Conservation (phyloP, 2,888 invertebrate genomes). For the Diarsia dahlii region DNA sequence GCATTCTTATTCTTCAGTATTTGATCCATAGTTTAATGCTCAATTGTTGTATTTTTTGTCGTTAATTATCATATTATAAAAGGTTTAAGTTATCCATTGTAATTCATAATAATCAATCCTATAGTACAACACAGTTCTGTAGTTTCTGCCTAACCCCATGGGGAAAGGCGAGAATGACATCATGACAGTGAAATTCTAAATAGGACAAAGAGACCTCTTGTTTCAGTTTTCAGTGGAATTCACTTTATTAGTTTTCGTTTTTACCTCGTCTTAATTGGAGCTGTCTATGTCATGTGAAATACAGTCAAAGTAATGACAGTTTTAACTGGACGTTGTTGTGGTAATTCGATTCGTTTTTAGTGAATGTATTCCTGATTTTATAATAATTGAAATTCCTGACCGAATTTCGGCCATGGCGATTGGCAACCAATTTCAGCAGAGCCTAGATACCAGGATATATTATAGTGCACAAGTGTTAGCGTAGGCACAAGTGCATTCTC, state of each 20-base stretch:
- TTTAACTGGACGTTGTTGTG: not conserved
- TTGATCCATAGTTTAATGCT: not conserved
- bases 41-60: not conserved
- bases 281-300: too few species aligned
- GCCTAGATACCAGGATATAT: not conserved
- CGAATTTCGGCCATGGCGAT: not conserved
- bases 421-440: not conserved
- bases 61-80: not conserved
- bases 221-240: not conserved
- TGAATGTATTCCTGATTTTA: not conserved
- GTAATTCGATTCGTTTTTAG: not conserved
- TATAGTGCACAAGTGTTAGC: not conserved
- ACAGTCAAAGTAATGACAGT: not conserved
- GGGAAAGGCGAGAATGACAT: not conserved
- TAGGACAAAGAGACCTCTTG: conserved; percentile 19
- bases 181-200: conserved; percentile 7
- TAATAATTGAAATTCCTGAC: not conserved
- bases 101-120: not conserved
- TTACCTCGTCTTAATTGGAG: not conserved
- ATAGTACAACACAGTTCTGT: not conserved
- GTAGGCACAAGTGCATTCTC: too few species aligned
- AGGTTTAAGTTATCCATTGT: not conserved
- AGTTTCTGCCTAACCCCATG: not conserved
- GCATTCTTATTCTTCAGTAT: not conserved
- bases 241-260: not conserved